These are phyloP conservation scores for Zaprionus bogoriensis DNA, from an alignment of 2,888 invertebrate species.

Conservation along the genomic window DNA sequence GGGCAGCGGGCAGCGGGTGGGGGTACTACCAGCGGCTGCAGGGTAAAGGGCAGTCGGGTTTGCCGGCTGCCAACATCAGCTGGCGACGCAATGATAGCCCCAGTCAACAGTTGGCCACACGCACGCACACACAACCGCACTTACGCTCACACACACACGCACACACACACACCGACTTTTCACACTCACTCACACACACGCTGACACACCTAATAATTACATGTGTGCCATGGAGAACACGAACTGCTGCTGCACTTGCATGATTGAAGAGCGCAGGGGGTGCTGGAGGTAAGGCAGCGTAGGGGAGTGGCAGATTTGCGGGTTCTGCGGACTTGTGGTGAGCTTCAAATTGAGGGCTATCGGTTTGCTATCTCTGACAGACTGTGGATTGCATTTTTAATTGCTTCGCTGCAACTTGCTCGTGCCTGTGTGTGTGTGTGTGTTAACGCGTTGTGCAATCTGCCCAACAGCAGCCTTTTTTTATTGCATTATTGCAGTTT, in stretches of 20 bases:
- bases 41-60: neutral
- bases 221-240: conserved; percentile 31
- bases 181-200: conserved; percentile 1
- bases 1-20: neutral
- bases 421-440: conserved; percentile 1
- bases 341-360: conserved; percentile 20
- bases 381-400: conserved; percentile 46
- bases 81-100: conserved; percentile 40
- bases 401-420: conserved; percentile 48
- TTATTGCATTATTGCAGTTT: conserved; percentile 46
- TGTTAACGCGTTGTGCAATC: conserved; percentile 17
- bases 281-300: neutral
- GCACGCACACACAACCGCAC: conserved; percentile 1
- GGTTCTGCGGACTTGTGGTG: neutral
- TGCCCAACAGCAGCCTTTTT: conserved; percentile 17
- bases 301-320: no score
- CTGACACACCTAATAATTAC: conserved; percentile 60
- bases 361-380: conserved; percentile 8
- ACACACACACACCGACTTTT: neutral
- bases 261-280: neutral
- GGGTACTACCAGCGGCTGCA: neutral
- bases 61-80: conserved; percentile 12
- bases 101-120: conserved; percentile 68
- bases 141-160: neutral
- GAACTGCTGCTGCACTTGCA: neutral